These are phyloP conservation scores for Phallusia fumigata DNA, from an alignment of 23 tunicate genomes.

Conservation along the genomic window DNA sequence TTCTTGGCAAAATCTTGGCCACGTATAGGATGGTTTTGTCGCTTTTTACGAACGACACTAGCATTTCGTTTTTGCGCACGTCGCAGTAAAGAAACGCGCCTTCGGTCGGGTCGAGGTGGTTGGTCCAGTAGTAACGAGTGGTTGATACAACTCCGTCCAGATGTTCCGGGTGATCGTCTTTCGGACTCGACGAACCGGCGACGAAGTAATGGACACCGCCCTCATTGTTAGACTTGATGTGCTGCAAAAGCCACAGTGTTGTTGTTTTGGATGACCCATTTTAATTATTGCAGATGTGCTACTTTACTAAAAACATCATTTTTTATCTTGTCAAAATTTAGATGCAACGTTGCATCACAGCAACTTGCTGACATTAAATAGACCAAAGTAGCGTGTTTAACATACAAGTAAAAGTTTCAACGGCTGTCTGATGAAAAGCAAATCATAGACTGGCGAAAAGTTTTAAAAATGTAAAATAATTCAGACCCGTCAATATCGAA, in stretches of 20 bases:
- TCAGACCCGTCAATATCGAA: too few relatives aligned
- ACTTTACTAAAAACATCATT: too few relatives aligned
- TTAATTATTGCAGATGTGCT: too few relatives aligned
- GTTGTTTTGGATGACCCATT: too few relatives aligned
- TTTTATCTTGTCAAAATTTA: too few relatives aligned
- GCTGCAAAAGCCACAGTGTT: slow-evolving; percentile 50
- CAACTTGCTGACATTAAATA: too few relatives aligned
- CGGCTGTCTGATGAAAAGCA: too few relatives aligned
- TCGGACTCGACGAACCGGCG: slow-evolving; percentile 68
- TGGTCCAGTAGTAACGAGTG: slow-evolving; percentile 89
- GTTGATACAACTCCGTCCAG: slow-evolving; percentile 63
- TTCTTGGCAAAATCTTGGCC: slow-evolving; percentile 30
- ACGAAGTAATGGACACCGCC: slow-evolving; percentile 93
- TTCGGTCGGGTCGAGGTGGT: slow-evolving; percentile 41
- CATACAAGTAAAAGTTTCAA: too few relatives aligned
- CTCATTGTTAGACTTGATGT: slow-evolving; percentile 44
- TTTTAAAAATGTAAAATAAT: too few relatives aligned
- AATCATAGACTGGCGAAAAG: too few relatives aligned
- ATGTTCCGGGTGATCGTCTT: slow-evolving; percentile 77
- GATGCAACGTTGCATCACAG: too few relatives aligned
- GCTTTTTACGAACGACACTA: slow-evolving; percentile 62
- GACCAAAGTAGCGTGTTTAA: too few relatives aligned
- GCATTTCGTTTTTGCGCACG: slow-evolving; percentile 69
- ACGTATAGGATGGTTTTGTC: slow-evolving; percentile 42
- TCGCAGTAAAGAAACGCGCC: slow-evolving; percentile 97